These are phyloP conservation scores for Drosophila ficusphila DNA, from an alignment of 1,140 invertebrate genomes.

Conservation along the genomic window DNA sequence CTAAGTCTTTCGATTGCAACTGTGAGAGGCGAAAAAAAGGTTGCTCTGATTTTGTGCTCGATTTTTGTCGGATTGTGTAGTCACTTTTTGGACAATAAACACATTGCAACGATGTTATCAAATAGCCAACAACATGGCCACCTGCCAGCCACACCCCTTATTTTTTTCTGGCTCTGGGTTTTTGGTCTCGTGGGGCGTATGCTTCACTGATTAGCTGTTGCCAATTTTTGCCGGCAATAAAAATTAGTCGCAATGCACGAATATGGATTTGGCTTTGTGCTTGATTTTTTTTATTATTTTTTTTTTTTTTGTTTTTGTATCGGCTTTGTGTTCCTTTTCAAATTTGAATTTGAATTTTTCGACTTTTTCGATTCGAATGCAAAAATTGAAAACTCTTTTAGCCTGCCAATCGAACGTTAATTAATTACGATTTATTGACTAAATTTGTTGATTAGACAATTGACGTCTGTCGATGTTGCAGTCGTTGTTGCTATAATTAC, in stretches of 20 bases:
- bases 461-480: conserved; percentile 70
- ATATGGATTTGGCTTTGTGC: conserved; percentile 57
- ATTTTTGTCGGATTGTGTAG: conserved; percentile 66
- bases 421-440: conserved; percentile 83
- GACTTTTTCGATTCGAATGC: conserved; percentile 29
- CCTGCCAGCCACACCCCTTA: conserved; percentile 72
- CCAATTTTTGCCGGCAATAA: conserved; percentile 76
- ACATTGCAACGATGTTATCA: conserved; percentile 80
- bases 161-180: conserved; percentile 17
- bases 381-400: conserved; percentile 62
- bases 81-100: conserved; percentile 77
- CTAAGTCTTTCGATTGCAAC: conserved; percentile 73
- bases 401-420: conserved; percentile 68
- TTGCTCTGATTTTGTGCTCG: conserved; percentile 45
- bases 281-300: conserved; percentile 13
- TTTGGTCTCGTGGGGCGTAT: conserved; percentile 56
- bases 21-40: conserved; percentile 51
- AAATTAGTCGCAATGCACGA: conserved; percentile 77
- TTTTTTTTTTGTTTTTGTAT: no score
- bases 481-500: conserved; percentile 44
- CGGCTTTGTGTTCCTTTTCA: conserved; percentile 32
- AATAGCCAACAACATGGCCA: conserved; percentile 60
- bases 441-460: conserved; percentile 83
- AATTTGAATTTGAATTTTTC: conserved; percentile 53
- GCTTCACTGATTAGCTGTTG: conserved; percentile 74